These are phyloP conservation scores for Philereme vetulata DNA, from an alignment of 2,888 invertebrate genomes.

Conservation along the genomic window DNA sequence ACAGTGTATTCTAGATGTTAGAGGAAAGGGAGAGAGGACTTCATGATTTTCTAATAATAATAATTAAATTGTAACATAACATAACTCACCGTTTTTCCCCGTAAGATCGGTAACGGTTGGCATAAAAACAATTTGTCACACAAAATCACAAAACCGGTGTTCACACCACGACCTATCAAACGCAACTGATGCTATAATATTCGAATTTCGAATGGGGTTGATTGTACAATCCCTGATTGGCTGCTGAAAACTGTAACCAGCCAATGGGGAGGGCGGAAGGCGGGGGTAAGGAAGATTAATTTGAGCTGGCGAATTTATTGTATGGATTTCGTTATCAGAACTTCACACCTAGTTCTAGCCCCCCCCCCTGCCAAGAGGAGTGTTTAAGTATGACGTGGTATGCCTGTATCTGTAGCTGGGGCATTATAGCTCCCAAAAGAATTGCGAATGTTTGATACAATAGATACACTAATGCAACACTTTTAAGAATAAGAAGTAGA, in stretches of 20 bases:
- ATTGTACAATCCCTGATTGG: slow-evolving; percentile 56
- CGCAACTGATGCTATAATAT: slow-evolving; percentile 55
- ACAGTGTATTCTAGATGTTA: too few relatives aligned
- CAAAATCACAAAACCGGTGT: slow-evolving; percentile 28
- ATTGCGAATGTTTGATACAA: too few relatives aligned
- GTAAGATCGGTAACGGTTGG: slow-evolving; percentile 67
- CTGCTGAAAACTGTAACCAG: slow-evolving; percentile 21
- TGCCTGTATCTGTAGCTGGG: too few relatives aligned
- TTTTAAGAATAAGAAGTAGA: too few relatives aligned
- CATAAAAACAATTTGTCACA: slow-evolving; percentile 58
- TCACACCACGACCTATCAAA: slow-evolving; percentile 36
- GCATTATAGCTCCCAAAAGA: too few relatives aligned
- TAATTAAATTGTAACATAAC: not conserved
- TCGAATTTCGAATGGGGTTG: slow-evolving; percentile 67
- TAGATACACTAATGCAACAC: too few relatives aligned
- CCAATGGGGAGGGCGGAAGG: slow-evolving; percentile 56
- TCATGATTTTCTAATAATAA: too few relatives aligned
- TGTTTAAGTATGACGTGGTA: too few relatives aligned
- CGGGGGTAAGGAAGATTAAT: slow-evolving; percentile 43
- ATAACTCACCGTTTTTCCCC: slow-evolving; percentile 46
- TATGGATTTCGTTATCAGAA: slow-evolving; percentile 13
- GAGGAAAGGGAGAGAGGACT: too few relatives aligned
- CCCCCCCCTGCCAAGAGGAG: too few relatives aligned
- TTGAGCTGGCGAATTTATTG: slow-evolving; percentile 11
- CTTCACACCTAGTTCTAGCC: slow-evolving; percentile 6